Evolutionary conservation across 30 jellyfish, hydroid and myxozoan genomes (phyloP).

Genomic region (Morbakka virulenta): DNA sequence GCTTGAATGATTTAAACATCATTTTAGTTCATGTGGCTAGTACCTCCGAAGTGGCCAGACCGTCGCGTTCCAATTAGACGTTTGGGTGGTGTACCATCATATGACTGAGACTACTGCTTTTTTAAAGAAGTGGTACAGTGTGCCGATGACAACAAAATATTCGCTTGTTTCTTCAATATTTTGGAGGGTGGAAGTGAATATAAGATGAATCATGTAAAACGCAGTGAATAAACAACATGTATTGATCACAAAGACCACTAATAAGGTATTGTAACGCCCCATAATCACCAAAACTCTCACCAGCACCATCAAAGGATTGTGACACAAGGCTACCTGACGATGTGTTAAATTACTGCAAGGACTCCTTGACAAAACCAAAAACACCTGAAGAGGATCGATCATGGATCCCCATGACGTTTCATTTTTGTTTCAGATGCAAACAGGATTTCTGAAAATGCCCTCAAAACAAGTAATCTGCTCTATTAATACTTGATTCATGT

Average conservation of each 20-base stretch:
- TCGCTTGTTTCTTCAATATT: slow-evolving; percentile 4
- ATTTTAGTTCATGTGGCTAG: neutral
- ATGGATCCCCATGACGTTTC: neutral
- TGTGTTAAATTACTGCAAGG: neutral
- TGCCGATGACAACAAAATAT: neutral
- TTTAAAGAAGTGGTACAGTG: neutral
- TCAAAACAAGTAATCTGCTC: neutral
- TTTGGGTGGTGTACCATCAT: neutral
- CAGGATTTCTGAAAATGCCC: neutral
- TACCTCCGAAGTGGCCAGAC: slow-evolving; percentile 12
- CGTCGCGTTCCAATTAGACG: slow-evolving; percentile 1
- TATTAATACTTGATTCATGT: neutral
- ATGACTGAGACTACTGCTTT: neutral
- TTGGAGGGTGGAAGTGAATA: neutral
- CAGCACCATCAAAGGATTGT: too few species aligned
- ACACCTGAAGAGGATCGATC: neutral
- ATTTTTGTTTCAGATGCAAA: slow-evolving; percentile 3
- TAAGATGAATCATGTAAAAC: neutral
- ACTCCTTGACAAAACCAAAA: neutral
- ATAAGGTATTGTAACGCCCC: neutral
- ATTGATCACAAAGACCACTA: neutral
- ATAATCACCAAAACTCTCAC: neutral
- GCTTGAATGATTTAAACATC: neutral
- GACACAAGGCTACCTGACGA: neutral
- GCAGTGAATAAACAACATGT: neutral